phyloP scores from a whole-genome alignment of 2,113 vertebrate species.

The Sylvicapra grimmia region DNA sequence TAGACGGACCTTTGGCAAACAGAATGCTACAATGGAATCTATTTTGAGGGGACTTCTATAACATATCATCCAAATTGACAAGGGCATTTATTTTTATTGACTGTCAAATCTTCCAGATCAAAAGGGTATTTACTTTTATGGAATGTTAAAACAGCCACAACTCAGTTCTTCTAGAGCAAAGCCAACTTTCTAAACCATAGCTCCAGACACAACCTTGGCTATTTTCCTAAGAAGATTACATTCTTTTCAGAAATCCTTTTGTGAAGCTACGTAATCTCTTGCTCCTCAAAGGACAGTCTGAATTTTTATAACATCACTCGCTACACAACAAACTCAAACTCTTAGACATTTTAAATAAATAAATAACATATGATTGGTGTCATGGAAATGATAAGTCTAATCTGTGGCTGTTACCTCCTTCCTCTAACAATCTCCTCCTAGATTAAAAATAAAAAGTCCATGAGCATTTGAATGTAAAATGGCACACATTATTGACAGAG shows the following conservation, averaged over 20 bases:
- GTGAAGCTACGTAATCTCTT: neutral
- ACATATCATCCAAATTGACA: neutral
- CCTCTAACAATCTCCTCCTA: conserved; percentile 51
- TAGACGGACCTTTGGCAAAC: neutral
- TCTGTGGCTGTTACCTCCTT: conserved; percentile 42
- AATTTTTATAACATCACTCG: neutral
- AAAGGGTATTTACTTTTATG: neutral
- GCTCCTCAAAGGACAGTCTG: neutral
- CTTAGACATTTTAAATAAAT: neutral
- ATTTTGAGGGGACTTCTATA: neutral
- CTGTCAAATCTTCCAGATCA: neutral
- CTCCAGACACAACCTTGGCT: neutral
- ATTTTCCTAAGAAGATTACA: neutral
- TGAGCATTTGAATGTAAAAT: conserved; percentile 15
- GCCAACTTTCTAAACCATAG: neutral
- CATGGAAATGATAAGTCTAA: conserved; percentile 47
- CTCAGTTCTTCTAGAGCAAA: neutral
- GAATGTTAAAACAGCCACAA: neutral
- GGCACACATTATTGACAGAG: conserved; percentile 1
- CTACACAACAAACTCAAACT: neutral
- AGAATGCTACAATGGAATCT: neutral
- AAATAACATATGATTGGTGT: neutral
- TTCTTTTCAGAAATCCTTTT: neutral
- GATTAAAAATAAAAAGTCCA: conserved; percentile 8
- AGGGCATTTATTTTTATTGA: neutral